Evolutionary conservation across 92 coral and sea anemone species (phyloP), one percentile per base, ranked within the genome.

Genomic region (Paramuricea clavata): DNA sequence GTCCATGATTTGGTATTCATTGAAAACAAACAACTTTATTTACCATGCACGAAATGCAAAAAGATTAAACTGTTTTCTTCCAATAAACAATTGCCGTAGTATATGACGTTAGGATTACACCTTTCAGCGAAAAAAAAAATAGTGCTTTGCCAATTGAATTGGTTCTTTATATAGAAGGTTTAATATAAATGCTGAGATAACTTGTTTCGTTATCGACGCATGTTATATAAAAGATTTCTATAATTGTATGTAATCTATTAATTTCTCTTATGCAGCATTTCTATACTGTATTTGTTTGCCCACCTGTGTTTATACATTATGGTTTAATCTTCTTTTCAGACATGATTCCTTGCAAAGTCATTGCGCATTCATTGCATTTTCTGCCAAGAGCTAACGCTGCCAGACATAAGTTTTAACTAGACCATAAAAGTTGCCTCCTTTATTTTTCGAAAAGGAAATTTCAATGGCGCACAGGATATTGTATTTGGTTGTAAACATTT

Each of bases 11-110:
- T 27, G 30, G 2, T 49, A 27, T 76, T 30, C 52, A 76, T 76
- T 52, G 67, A 76, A 76, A 27, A n/a, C 82, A 76, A 76, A 49
- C 82, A 76, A 0, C 15, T 26, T 49, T 34, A 11, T 49, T 76
- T 50, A 21, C 62, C 26, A 19, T 54, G 23, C 23, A 54, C 62
- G 5, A 54, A 54, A 21, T 54, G 23, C 62, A 54, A 54, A 54
- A 19, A 10, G 19, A 54, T 54, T 39, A 39, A 21, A 54, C 62
- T 54, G 16, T 5, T 47, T 36, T 36, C 8, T 36, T 36, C 42
- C 7, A 47, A 47, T 6, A 47, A 10, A 47, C 13, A 47, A 6
- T 47, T 15, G 1, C 54, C 13, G 54, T 47, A 8, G 13, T 47
- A 47, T 47, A 47, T 8, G n/a, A n/a, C n/a, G n/a, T n/a, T n/a